phyloP scores from a whole-genome alignment of 2,888 invertebrate genomes.

The Cheilosia grossa region DNA sequence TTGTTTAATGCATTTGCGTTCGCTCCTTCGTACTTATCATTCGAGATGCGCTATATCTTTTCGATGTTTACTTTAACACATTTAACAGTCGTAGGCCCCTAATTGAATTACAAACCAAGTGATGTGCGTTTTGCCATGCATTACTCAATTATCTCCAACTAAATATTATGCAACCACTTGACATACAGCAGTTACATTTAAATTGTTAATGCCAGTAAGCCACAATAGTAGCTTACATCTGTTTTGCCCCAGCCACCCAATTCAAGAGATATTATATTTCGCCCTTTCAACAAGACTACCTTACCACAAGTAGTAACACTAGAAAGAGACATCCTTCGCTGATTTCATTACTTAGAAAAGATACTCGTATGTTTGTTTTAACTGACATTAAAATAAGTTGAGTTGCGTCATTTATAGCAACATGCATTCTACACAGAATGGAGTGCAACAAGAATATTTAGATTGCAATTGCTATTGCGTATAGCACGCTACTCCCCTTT shows the following conservation, averaged over 20 bases:
- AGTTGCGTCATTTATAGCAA: slow-evolving; percentile 46
- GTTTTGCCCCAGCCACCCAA: slow-evolving; percentile 35
- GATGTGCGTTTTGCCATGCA: slow-evolving; percentile 21
- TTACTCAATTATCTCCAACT: slow-evolving; percentile 52
- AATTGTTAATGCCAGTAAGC: slow-evolving; percentile 42
- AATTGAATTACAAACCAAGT: not conserved
- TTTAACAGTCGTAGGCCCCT: not conserved
- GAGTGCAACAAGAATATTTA: slow-evolving; percentile 41
- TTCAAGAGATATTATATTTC: slow-evolving; percentile 58
- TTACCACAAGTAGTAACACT: slow-evolving; percentile 49
- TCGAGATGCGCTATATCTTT: too few species aligned
- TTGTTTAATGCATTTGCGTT: too few species aligned
- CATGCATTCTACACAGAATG: slow-evolving; percentile 32
- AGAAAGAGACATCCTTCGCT: slow-evolving; percentile 67
- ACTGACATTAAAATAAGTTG: slow-evolving; percentile 23
- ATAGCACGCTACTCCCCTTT: slow-evolving; percentile 34
- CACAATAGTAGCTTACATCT: slow-evolving; percentile 59
- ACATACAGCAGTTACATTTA: slow-evolving; percentile 54
- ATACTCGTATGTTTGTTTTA: not conserved
- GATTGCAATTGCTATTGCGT: slow-evolving; percentile 25
- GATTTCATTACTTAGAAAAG: slow-evolving; percentile 52
- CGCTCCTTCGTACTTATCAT: too few species aligned
- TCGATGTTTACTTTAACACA: too few species aligned
- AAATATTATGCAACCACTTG: slow-evolving; percentile 48
- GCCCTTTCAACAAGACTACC: slow-evolving; percentile 44